Percentiles rank a stretch among this genome's conserved stretches.
Conservation (phyloP, 2,888 invertebrate genomes). For the Apoda limacodes region DNA sequence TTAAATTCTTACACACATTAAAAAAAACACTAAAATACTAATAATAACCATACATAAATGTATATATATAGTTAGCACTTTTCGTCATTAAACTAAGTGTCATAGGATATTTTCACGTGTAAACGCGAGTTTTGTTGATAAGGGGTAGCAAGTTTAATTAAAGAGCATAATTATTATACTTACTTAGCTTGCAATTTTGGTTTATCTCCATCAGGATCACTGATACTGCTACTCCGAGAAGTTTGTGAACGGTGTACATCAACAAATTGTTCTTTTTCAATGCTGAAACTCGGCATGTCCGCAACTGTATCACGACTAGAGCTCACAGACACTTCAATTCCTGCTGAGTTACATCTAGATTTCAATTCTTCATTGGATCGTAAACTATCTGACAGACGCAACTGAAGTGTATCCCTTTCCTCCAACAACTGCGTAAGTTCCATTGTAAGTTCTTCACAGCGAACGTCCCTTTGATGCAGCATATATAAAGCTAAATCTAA, state of each 20-base stretch:
- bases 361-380: conserved; percentile 75
- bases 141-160: too few species aligned
- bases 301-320: conserved; percentile 36
- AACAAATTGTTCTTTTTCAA: conserved; percentile 43
- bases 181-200: conserved; percentile 60
- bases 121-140: too few species aligned
- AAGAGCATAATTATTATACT: conserved; percentile 30
- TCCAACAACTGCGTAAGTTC: conserved; percentile 86
- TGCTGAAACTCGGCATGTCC: conserved; percentile 36
- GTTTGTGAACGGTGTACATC: conserved; percentile 46
- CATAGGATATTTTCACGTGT: too few species aligned
- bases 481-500: conserved; percentile 85
- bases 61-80: not conserved
- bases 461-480: conserved; percentile 87
- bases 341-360: conserved; percentile 31
- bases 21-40: too few species aligned
- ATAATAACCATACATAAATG: too few species aligned
- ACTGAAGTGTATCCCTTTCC: conserved; percentile 86
- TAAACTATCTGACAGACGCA: conserved; percentile 84
- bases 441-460: conserved; percentile 87
- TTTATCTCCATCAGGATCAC: conserved; percentile 51
- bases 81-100: not conserved
- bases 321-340: conserved; percentile 33
- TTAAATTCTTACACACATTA: too few species aligned
- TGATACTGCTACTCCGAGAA: conserved; percentile 52